A percentile compares a stretch with the other conserved stretches of the same genome.
These are phyloP conservation scores for Petrocephalus microphthalmus DNA, from an alignment of 2,113 vertebrate species.

Conservation along the genomic window DNA sequence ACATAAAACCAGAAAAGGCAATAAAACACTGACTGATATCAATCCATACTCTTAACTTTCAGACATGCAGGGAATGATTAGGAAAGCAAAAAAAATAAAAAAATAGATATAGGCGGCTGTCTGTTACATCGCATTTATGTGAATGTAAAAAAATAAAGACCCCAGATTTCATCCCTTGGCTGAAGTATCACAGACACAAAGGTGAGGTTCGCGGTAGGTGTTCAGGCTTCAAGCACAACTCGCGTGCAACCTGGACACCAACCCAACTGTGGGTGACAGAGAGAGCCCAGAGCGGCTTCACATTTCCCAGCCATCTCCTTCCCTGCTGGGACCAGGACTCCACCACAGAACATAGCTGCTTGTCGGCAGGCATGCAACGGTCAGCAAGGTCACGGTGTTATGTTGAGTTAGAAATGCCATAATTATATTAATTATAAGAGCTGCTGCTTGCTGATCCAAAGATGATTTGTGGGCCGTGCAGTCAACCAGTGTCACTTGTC, in stretches of 20 bases:
- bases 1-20: background rate
- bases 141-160: background rate
- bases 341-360: background rate
- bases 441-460: background rate
- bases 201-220: background rate
- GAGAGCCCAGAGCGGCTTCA: background rate
- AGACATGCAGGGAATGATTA: background rate
- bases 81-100: background rate
- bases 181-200: background rate
- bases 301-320: background rate
- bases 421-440: background rate
- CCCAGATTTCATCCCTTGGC: background rate
- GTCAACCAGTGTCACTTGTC: too few relatives aligned
- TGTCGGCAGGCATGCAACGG: background rate
- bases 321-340: background rate
- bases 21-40: background rate
- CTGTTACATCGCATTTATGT: background rate
- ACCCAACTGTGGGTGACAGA: background rate
- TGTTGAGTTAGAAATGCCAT: background rate
- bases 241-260: background rate
- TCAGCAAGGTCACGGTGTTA: background rate
- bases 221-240: background rate
- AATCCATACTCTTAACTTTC: background rate
- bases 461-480: background rate
- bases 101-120: background rate